Base-by-base conservation (phyloP, 1,140 invertebrate genomes). In the Lutraria rhynchaena region DNA sequence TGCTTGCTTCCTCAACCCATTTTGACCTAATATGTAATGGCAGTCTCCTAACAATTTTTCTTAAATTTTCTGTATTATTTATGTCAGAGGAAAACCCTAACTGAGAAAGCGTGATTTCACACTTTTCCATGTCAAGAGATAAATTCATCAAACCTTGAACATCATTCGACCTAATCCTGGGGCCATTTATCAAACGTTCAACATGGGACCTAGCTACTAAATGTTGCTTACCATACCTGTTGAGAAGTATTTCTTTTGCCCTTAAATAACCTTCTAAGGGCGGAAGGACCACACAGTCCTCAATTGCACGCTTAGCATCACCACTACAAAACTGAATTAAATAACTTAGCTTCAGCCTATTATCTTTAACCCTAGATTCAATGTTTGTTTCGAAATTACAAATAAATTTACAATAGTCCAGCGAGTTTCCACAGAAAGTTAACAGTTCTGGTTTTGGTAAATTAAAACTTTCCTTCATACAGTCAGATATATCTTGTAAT, bases 351-450 rank as follows among this genome's bases (percentile, higher is more conserved):
- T 31, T 75, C 29, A 35, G 13, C 9, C 55, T 37, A 65, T 53
- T 33, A 35, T 76, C 74, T 22, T 24, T 65, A 9, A 65, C 19
- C 46, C 35, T 60, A 27, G 22, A 60, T 33, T 76, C 60, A 19
- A 76, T 27, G 51, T 65, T 63, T 46, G 60, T 76, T 27, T 67
- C 75, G 67, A 69, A 65, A 55, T 51, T 67, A n/a, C 55, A 60
- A 17, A 78, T 78, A 69, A 69, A 69, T 67, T 67, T 67, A 44
- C 75, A 57, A 46, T 78, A 67, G 33, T 78, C 63, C 9, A 57
- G 19, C 7, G 61, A 31, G 11, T 78, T 78, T 37, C 49, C 61
- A 78, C 27, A n/a, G 55, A 78, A 57, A 41, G 49, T 69, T 3
- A 67, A 31, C 11, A 55, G 35, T 31, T 67, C n/a, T 1, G 51